phyloP scores from a whole-genome alignment of 2,888 invertebrate genomes.

The Desoria tigrina region DNA sequence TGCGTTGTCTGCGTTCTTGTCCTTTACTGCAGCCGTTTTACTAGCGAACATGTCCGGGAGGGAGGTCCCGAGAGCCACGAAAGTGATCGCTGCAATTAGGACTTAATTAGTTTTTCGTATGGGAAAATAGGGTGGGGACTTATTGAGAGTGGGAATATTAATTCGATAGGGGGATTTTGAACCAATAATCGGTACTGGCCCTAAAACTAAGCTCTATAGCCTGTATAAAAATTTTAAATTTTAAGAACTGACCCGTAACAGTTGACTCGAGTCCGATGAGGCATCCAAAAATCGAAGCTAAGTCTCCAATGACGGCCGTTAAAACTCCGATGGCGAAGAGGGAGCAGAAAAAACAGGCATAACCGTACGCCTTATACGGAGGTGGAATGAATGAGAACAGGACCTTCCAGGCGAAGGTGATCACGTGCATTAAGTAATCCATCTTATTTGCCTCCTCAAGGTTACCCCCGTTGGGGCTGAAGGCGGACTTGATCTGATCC shows the following conservation, averaged over 20 bases:
- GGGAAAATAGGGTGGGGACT: too few relatives aligned
- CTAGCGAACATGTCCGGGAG: constrained; percentile 65
- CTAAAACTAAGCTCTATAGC: constrained; percentile 10
- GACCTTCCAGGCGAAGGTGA: constrained; percentile 64
- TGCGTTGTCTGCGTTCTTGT: constrained; percentile 60
- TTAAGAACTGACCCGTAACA: constrained; percentile 58
- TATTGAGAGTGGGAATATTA: too few relatives aligned
- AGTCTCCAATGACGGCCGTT: constrained; percentile 63
- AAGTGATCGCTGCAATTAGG: constrained; percentile 60
- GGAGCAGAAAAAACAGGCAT: constrained; percentile 62
- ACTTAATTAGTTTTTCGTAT: too few relatives aligned
- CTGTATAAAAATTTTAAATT: not conserved
- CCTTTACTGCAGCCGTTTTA: constrained; percentile 57
- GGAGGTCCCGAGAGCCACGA: constrained; percentile 64
- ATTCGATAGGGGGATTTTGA: too few relatives aligned
- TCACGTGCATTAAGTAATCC: constrained; percentile 63
- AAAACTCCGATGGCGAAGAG: constrained; percentile 61
- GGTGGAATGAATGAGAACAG: constrained; percentile 61
- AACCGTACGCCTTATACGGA: constrained; percentile 61
- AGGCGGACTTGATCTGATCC: constrained; percentile 56
- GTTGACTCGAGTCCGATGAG: constrained; percentile 61
- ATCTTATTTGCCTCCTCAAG: constrained; percentile 60
- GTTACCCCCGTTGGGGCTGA: constrained; percentile 61
- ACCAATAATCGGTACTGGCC: constrained; percentile 20
- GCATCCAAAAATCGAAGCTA: constrained; percentile 65